phyloP scores from a whole-genome alignment of 2,113 vertebrate genomes.

The Paracanthobrama guichenoti region DNA sequence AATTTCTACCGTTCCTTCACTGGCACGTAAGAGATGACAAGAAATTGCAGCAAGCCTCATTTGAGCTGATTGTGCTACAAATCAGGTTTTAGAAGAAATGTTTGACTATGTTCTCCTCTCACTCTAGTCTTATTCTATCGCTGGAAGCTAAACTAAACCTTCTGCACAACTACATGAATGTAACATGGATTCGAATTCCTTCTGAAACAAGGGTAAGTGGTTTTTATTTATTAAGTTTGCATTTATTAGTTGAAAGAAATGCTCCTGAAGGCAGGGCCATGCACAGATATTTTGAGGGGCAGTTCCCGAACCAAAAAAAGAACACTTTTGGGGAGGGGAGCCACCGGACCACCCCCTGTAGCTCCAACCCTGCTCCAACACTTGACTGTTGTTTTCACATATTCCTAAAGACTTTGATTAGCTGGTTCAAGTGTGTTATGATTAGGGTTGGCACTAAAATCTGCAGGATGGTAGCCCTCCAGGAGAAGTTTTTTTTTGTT shows the following conservation, averaged over 20 bases:
- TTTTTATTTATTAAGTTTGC: not conserved
- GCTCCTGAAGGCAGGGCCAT: not conserved
- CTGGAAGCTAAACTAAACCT: slow-evolving; percentile 97
- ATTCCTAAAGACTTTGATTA: not conserved
- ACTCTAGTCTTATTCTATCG: slow-evolving; percentile 91
- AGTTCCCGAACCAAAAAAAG: too few relatives aligned
- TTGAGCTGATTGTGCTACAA: not conserved
- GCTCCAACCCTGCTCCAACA: not conserved
- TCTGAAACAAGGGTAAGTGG: slow-evolving; percentile 92
- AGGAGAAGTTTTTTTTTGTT: not conserved
- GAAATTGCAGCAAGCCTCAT: slow-evolving; percentile 21
- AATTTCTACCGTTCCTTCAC: not conserved
- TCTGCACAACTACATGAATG: slow-evolving; percentile 99
- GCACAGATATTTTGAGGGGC: too few relatives aligned
- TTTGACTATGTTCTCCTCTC: slow-evolving; percentile 53
- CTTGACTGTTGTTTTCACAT: not conserved
- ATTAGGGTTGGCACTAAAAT: not conserved
- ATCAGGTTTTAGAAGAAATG: not conserved
- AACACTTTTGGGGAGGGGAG: too few relatives aligned
- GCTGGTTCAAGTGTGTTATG: not conserved
- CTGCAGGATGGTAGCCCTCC: not conserved
- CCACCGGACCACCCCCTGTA: too few relatives aligned
- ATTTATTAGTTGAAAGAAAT: not conserved
- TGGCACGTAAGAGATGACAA: slow-evolving; percentile 15
- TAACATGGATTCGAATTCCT: slow-evolving; percentile 98